These are phyloP conservation scores for Xiphorhynchus erythropygius DNA, from an alignment of 2,797 vertebrate species.

Conservation along the genomic window DNA sequence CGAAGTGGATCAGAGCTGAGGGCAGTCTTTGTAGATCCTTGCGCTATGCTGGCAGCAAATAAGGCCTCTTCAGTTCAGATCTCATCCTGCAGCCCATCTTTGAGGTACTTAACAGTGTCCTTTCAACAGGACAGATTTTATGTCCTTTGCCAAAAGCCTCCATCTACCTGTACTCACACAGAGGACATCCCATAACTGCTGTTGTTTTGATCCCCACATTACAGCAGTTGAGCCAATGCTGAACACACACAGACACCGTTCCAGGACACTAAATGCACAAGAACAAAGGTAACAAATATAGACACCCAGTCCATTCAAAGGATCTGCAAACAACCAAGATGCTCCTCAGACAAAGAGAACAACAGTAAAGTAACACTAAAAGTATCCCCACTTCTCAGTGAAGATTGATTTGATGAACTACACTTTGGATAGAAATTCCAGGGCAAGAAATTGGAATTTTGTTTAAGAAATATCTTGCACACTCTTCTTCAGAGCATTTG, in stretches of 20 bases:
- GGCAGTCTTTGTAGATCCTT: neutral
- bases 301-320: neutral
- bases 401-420: neutral
- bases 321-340: neutral
- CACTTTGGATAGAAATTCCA: neutral
- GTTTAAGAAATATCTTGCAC: neutral
- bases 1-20: neutral
- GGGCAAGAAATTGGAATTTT: neutral
- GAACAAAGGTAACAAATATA: neutral
- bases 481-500: neutral
- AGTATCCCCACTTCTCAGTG: rapidly evolving
- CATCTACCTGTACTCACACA: neutral
- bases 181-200: neutral
- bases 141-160: neutral
- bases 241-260: neutral
- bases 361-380: neutral
- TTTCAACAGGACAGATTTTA: neutral
- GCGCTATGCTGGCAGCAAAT: neutral
- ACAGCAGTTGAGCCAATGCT: neutral
- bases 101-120: neutral
- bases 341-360: neutral
- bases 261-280: neutral
- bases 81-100: neutral
- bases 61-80: neutral
- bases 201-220: rapidly evolving